phyloP scores from a whole-genome alignment of 2,888 invertebrate species.

The Tenthredo scrophulariae region DNA sequence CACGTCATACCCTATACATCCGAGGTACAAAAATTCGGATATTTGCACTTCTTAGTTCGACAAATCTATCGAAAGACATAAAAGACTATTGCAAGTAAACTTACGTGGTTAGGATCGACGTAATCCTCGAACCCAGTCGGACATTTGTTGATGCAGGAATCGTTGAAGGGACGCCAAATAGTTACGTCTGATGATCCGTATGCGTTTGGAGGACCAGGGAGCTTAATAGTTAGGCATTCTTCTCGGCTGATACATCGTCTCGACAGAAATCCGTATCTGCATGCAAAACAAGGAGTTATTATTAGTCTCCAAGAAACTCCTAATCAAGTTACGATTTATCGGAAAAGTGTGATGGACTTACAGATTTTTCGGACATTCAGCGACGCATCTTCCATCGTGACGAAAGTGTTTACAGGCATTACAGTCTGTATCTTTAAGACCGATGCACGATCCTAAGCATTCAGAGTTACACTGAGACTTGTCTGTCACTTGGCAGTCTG shows the following conservation, averaged over 20 bases:
- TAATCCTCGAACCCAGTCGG: conserved; percentile 80
- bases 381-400: conserved; percentile 81
- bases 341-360: conserved; percentile 76
- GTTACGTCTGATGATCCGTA: conserved; percentile 66
- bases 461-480: conserved; percentile 84
- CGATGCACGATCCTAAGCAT: conserved; percentile 90
- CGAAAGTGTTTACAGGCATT: conserved; percentile 83
- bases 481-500: conserved; percentile 79
- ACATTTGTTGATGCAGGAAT: conserved; percentile 84
- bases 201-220: conserved; percentile 55
- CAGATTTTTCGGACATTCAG: conserved; percentile 85
- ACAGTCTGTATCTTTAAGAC: conserved; percentile 81
- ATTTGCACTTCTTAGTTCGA: background rate
- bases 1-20: conserved; percentile 65
- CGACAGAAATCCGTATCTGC: conserved; percentile 80
- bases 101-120: conserved; percentile 66
- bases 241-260: conserved; percentile 86
- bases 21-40: background rate
- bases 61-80: background rate
- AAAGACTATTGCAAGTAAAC: conserved; percentile 44
- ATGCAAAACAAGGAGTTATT: conserved; percentile 55
- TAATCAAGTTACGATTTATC: background rate
- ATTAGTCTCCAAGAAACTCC: background rate
- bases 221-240: conserved; percentile 82
- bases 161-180: conserved; percentile 82